phyloP scores from a whole-genome alignment of 2,888 invertebrate species.

The Pemphredon lugubris region DNA sequence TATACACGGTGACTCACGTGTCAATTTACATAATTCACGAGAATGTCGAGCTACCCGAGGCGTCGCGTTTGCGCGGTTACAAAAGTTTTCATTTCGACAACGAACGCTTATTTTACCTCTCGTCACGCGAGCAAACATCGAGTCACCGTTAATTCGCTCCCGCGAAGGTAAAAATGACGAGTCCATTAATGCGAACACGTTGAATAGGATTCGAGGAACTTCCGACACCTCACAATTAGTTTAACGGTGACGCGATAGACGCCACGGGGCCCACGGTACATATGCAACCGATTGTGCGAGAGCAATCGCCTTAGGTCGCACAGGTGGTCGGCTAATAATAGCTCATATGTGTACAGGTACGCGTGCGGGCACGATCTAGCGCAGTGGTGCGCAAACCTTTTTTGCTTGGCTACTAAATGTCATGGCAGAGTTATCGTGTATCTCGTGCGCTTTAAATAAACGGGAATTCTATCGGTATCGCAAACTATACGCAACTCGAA shows the following conservation, averaged over 20 bases:
- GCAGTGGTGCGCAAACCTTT: conserved; percentile 37
- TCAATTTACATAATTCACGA: no score
- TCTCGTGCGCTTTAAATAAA: no score
- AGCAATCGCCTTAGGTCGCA: conserved; percentile 63
- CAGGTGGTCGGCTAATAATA: conserved; percentile 72
- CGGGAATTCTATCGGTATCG: no score
- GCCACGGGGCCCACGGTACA: conserved; percentile 42
- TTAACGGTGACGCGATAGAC: conserved; percentile 38
- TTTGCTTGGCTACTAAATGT: not conserved
- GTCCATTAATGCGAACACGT: not conserved
- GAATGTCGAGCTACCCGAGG: no score
- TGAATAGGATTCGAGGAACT: not conserved
- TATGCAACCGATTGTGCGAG: conserved; percentile 59
- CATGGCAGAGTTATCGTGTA: no score
- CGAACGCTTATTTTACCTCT: no score
- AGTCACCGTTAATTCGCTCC: no score
- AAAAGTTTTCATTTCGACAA: no score
- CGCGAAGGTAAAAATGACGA: not conserved
- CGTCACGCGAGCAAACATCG: no score
- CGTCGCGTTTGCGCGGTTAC: no score
- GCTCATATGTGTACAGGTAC: conserved; percentile 34
- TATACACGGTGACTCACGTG: no score
- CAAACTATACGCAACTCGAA: no score
- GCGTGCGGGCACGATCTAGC: conserved; percentile 42
- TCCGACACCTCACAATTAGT: conserved; percentile 20